These are phyloP conservation scores for Medauroidea extradentata DNA, from an alignment of 1,140 invertebrate species.

Conservation along the genomic window DNA sequence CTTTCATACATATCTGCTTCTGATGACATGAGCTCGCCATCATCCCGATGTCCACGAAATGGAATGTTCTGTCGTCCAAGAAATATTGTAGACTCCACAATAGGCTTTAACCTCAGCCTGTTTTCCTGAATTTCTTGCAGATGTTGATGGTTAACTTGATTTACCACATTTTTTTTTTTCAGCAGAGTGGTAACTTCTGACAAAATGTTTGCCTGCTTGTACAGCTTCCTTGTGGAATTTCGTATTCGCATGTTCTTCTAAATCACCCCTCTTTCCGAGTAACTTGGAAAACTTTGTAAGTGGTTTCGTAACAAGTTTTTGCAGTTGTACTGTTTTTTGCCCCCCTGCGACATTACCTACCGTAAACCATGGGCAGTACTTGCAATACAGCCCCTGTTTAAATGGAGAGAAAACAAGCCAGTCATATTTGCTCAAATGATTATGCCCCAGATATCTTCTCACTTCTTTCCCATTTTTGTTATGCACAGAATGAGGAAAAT, in stretches of 20 bases:
- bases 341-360: slow-evolving; percentile 4
- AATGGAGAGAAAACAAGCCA: slow-evolving; percentile 25
- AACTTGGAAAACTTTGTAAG: slow-evolving; percentile 24
- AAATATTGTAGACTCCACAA: too few relatives aligned
- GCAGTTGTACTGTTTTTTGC: slow-evolving; percentile 18
- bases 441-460: slow-evolving; percentile 11
- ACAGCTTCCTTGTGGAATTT: slow-evolving; percentile 25
- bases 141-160: slow-evolving; percentile 9
- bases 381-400: slow-evolving; percentile 23
- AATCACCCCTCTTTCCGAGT: slow-evolving; percentile 20
- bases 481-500: slow-evolving; percentile 16
- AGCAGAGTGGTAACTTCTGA: slow-evolving; percentile 14
- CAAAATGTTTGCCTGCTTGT: slow-evolving; percentile 22
- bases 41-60: slow-evolving; percentile 20
- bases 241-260: slow-evolving; percentile 17
- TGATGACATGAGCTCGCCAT: slow-evolving; percentile 4
- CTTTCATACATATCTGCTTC: background rate
- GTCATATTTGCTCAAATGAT: slow-evolving; percentile 20
- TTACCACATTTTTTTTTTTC: slow-evolving; percentile 9
- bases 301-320: slow-evolving; percentile 20
- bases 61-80: slow-evolving; percentile 19
- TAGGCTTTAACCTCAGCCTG: slow-evolving; percentile 17
- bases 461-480: slow-evolving; percentile 13
- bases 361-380: slow-evolving; percentile 29
- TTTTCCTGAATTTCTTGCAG: slow-evolving; percentile 17